Evolutionary conservation across 2,888 invertebrate species (phyloP).

Genomic region (Melanargia galathea): DNA sequence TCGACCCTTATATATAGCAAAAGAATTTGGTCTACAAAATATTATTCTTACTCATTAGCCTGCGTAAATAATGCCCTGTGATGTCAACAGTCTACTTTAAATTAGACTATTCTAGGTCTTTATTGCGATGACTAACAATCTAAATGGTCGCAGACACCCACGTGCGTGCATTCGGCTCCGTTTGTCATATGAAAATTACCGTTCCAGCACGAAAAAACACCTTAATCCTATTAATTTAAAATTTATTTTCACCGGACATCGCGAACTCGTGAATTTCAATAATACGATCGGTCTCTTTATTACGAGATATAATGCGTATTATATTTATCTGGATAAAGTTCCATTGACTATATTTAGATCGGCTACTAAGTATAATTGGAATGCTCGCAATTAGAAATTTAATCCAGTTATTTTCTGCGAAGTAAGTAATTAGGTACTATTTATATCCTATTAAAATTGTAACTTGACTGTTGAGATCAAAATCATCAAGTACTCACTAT

Average conservation of each 20-base stretch:
- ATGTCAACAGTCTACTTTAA: constrained; percentile 61
- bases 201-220: constrained; percentile 22
- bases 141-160: constrained; percentile 66
- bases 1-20: no score
- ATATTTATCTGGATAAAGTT: constrained; percentile 15
- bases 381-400: constrained; percentile 12
- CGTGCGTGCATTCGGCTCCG: constrained; percentile 63
- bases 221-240: constrained; percentile 25
- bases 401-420: not conserved
- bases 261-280: constrained; percentile 24
- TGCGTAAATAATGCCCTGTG: constrained; percentile 42
- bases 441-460: not conserved
- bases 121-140: constrained; percentile 71
- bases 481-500: not conserved
- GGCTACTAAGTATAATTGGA: constrained; percentile 9
- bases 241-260: constrained; percentile 20
- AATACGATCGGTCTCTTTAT: constrained; percentile 14
- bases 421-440: no score
- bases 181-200: constrained; percentile 56
- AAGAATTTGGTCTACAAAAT: constrained; percentile 23
- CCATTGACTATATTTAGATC: constrained; percentile 20
- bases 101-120: constrained; percentile 68
- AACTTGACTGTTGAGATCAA: not conserved
- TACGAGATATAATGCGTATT: constrained; percentile 2
- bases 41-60: constrained; percentile 28